A percentile compares a stretch with the other conserved stretches of the same genome.
Conservation (phyloP, 1,140 invertebrate species). For the Pissodes strobi region DNA sequence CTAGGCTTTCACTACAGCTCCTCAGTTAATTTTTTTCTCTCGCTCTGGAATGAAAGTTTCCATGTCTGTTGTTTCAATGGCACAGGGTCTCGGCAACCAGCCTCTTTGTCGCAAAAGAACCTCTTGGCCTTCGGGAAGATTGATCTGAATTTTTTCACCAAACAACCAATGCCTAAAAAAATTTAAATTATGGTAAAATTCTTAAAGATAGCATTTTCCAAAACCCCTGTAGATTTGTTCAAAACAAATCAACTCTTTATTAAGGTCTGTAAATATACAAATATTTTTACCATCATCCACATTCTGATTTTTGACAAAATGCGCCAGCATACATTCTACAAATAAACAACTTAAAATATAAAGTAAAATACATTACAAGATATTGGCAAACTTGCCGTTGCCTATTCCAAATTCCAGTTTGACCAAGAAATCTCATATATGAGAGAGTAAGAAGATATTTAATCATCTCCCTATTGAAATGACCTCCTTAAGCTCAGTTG, state of each 20-base stretch:
- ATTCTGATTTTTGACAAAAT: constrained; percentile 9
- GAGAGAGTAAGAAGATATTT: too few species aligned
- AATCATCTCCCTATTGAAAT: too few species aligned
- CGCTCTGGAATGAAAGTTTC: constrained; percentile 2
- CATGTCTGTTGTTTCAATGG: constrained; percentile 62
- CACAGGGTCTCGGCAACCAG: constrained; percentile 85
- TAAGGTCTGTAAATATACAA: too few species aligned
- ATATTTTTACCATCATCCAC: too few species aligned
- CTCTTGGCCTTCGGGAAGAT: constrained; percentile 37
- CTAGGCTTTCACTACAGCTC: too few species aligned
- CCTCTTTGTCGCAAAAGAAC: constrained; percentile 61
- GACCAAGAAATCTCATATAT: too few species aligned
- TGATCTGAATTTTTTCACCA: constrained; percentile 68
- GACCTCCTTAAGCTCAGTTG: too few species aligned
- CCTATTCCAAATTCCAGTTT: too few species aligned
- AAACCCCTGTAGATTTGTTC: background rate
- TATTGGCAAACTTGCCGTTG: too few species aligned
- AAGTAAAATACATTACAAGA: too few species aligned
- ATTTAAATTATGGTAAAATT: background rate
- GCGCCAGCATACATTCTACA: background rate
- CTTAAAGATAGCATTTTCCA: background rate
- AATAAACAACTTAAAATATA: background rate
- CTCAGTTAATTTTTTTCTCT: constrained; percentile 2
- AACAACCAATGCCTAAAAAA: constrained; percentile 84
- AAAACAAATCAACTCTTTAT: too few species aligned